These are phyloP conservation scores for Eulemur rufifrons DNA, from an alignment of 2,113 vertebrate genomes.

Conservation along the genomic window DNA sequence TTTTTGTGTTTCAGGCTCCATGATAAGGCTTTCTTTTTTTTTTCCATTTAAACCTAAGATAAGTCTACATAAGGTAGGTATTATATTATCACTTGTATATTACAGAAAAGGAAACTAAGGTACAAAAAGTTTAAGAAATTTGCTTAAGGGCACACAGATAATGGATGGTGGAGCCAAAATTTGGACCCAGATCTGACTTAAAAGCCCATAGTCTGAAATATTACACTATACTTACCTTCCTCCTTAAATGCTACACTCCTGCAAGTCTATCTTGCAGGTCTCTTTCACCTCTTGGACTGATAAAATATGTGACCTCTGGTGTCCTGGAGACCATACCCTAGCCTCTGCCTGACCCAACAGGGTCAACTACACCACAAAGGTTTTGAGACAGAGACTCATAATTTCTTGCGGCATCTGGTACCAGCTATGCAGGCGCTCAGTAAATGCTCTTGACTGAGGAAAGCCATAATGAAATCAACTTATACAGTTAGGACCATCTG, in stretches of 20 bases:
- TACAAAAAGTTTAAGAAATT: conserved; percentile 12
- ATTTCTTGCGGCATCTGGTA: background rate
- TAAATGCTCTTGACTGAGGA: background rate
- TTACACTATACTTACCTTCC: background rate
- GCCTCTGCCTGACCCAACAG: background rate
- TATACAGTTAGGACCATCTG: background rate
- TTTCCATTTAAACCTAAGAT: background rate
- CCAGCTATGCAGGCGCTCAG: background rate
- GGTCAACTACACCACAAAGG: background rate
- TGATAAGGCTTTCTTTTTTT: background rate
- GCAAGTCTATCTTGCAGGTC: background rate
- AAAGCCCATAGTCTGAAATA: background rate
- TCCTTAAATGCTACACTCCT: background rate
- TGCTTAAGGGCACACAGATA: background rate
- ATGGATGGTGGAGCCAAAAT: background rate
- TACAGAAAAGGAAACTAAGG: conserved; percentile 29
- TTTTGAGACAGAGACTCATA: conserved; percentile 10
- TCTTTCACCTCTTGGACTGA: background rate
- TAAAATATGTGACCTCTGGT: background rate
- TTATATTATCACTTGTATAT: background rate
- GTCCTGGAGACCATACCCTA: background rate
- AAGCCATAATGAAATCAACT: background rate
- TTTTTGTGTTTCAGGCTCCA: background rate
- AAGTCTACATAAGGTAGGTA: background rate
- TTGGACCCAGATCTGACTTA: background rate